Evolutionary conservation across 1,140 invertebrate species (phyloP).

Genomic region (Ruditapes philippinarum): DNA sequence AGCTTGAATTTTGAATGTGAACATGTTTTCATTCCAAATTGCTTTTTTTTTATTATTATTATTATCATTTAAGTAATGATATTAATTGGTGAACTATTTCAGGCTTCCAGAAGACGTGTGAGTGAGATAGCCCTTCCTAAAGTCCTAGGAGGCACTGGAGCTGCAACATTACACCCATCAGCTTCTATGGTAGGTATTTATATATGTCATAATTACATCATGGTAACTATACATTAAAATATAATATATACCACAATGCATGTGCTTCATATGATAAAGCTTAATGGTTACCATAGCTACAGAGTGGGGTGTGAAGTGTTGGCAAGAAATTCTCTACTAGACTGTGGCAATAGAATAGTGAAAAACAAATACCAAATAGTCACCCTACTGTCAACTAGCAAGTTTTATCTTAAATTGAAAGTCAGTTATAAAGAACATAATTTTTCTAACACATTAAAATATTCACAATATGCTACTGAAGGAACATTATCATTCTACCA

Average conservation of each 20-base stretch:
- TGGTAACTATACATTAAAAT: background rate
- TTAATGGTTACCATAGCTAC: background rate
- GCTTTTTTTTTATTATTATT: background rate
- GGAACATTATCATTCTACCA: too few relatives aligned
- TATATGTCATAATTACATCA: background rate
- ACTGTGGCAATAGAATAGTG: too few relatives aligned
- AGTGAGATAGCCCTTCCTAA: conserved; percentile 66
- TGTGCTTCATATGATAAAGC: background rate
- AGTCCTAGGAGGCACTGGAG: conserved; percentile 61
- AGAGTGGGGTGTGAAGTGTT: too few relatives aligned
- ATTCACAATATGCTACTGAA: too few relatives aligned
- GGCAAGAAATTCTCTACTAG: too few relatives aligned
- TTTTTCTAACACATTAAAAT: too few relatives aligned
- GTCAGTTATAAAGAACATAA: too few relatives aligned
- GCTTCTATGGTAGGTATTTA: conserved; percentile 66
- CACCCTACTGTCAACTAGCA: too few relatives aligned
- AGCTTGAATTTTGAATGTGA: background rate
- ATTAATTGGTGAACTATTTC: background rate
- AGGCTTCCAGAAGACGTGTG: conserved; percentile 55
- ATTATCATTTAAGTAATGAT: too few relatives aligned
- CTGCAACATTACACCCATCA: conserved; percentile 54
- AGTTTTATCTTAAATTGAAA: too few relatives aligned
- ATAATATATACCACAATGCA: background rate
- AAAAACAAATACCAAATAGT: too few relatives aligned
- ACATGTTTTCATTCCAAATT: background rate